phyloP scores from a whole-genome alignment of 2,113 vertebrate genomes.

The Triplophysa rosa region DNA sequence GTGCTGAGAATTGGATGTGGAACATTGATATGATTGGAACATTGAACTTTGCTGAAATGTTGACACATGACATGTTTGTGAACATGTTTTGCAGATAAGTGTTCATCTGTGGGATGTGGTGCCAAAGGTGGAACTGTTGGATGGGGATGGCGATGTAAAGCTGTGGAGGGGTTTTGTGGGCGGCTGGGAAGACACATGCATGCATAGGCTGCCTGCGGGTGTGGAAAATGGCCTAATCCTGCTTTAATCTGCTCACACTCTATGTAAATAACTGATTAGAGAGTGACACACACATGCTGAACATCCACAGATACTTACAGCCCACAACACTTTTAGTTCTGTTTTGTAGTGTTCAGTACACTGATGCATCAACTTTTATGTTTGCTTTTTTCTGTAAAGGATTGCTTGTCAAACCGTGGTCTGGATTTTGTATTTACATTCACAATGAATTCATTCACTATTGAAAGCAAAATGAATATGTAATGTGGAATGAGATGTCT shows the following conservation, averaged over 20 bases:
- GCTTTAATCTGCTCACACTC: slow-evolving; percentile 52
- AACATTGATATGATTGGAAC: slow-evolving; percentile 21
- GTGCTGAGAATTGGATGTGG: slow-evolving; percentile 12
- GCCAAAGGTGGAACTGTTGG: slow-evolving; percentile 18
- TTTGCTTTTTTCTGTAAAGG: too few species aligned
- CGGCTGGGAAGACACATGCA: slow-evolving; percentile 15
- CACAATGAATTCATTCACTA: too few species aligned
- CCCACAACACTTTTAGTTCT: slow-evolving; percentile 31
- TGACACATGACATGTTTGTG: not conserved
- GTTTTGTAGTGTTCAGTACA: slow-evolving; percentile 16
- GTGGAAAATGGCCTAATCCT: slow-evolving; percentile 52
- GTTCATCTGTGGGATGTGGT: slow-evolving; percentile 25
- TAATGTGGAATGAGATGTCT: too few species aligned
- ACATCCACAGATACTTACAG: slow-evolving; percentile 27
- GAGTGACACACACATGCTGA: slow-evolving; percentile 25
- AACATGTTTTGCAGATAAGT: slow-evolving; percentile 22
- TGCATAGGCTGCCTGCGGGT: slow-evolving; percentile 45
- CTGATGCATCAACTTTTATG: slow-evolving; percentile 6
- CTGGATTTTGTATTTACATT: too few species aligned
- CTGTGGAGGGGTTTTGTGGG: slow-evolving; percentile 9
- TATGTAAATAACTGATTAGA: slow-evolving; percentile 46
- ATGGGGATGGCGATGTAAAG: slow-evolving; percentile 6
- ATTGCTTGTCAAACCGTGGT: too few species aligned
- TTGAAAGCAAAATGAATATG: too few species aligned
- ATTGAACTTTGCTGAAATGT: not conserved